These are phyloP conservation scores for Pao palembangensis DNA, from an alignment of 2,113 vertebrate species.

Conservation along the genomic window DNA sequence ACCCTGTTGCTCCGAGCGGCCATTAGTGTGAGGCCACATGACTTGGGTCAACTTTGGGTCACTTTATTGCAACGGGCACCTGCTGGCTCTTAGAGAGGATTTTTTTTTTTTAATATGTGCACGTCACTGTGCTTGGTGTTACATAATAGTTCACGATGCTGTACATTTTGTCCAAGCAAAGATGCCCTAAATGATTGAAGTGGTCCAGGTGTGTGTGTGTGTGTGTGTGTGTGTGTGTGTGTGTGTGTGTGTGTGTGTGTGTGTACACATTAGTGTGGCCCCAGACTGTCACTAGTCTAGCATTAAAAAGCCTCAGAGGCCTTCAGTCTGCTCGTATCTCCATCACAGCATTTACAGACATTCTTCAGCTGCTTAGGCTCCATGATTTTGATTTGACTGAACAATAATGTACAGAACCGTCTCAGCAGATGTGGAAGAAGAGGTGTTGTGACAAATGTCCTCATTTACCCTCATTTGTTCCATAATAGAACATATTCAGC, in stretches of 20 bases:
- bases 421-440: too few species aligned
- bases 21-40: conserved; percentile 10
- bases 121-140: conserved; percentile 5
- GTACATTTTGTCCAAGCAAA: neutral
- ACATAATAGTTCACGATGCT: conserved; percentile 6
- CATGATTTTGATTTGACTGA: too few species aligned
- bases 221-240: conserved; percentile 2
- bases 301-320: neutral
- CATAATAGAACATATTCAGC: too few species aligned
- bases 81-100: conserved; percentile 11
- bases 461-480: too few species aligned
- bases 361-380: conserved; percentile 28
- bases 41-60: too few species aligned
- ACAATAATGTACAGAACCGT: too few species aligned
- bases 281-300: conserved; percentile 3
- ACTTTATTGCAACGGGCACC: neutral
- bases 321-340: conserved; percentile 19
- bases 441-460: too few species aligned
- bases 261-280: conserved; percentile 1
- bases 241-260: neutral
- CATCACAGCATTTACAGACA: conserved; percentile 23
- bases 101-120: neutral
- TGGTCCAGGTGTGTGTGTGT: neutral
- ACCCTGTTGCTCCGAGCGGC: conserved; percentile 11
- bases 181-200: neutral